Conservation (phyloP, 2,888 invertebrate species). For the Drosophila pseudotalamancana region DNA sequence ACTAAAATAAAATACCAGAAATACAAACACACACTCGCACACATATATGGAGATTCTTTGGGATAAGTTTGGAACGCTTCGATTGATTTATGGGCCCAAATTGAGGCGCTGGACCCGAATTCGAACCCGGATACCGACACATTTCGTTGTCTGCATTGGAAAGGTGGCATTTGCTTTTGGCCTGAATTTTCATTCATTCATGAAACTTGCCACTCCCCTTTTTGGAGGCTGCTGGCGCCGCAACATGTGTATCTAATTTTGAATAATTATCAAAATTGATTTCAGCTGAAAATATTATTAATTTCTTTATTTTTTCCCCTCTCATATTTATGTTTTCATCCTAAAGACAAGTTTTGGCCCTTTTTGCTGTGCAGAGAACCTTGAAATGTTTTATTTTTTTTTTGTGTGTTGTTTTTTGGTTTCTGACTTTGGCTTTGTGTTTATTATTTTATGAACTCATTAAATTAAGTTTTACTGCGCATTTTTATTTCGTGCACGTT, state of each 20-base stretch:
- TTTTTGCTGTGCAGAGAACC: conserved; percentile 66
- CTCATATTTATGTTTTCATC: conserved; percentile 26
- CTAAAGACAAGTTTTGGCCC: conserved; percentile 23
- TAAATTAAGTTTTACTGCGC: conserved; percentile 69
- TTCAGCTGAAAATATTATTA: conserved; percentile 46
- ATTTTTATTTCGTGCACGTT: conserved; percentile 63
- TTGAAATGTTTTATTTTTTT: conserved; percentile 75
- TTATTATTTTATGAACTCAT: conserved; percentile 73
- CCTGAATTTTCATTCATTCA: conserved; percentile 49
- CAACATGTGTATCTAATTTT: conserved; percentile 72
- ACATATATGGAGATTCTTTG: conserved; percentile 13
- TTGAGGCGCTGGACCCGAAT: conserved; percentile 57
- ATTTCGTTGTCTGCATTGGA: conserved; percentile 35
- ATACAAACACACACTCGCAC: conserved; percentile 2
- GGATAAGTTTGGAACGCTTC: conserved; percentile 52
- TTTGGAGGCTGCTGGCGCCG: conserved; percentile 43
- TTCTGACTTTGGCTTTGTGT: conserved; percentile 28
- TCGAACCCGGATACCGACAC: conserved; percentile 43
- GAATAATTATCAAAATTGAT: conserved; percentile 71
- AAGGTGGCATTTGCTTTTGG: conserved; percentile 49
- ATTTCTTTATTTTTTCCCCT: conserved; percentile 3
- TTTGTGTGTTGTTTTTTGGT: no score
- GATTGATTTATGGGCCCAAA: conserved; percentile 83
- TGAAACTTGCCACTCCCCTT: conserved; percentile 29
- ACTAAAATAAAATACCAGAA: conserved; percentile 24